Evolutionary conservation across 2,888 invertebrate species (phyloP).

Genomic region (Drymonia ruficornis): DNA sequence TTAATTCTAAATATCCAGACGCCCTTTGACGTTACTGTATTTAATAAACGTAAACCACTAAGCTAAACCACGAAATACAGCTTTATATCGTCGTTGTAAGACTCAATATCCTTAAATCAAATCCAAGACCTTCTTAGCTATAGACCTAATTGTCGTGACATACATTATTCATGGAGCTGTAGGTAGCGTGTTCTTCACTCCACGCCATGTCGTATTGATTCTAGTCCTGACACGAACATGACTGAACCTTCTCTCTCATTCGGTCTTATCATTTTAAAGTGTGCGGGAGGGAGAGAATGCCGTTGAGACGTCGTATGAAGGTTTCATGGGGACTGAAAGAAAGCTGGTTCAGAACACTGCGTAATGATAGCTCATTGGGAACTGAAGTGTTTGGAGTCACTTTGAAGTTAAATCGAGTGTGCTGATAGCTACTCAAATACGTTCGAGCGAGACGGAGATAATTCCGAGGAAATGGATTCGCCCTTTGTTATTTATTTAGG

Average conservation of each 20-base stretch:
- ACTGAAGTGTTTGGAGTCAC: slow-evolving; percentile 20
- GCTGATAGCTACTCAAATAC: slow-evolving; percentile 12
- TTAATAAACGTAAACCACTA: slow-evolving; percentile 2
- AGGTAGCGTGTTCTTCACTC: slow-evolving; percentile 30
- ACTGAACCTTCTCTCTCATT: slow-evolving; percentile 22
- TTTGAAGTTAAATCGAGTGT: slow-evolving; percentile 23
- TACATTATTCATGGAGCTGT: slow-evolving; percentile 38
- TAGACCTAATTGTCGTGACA: slow-evolving; percentile 29
- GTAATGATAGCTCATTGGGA: slow-evolving; percentile 24
- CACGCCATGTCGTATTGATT: slow-evolving; percentile 38
- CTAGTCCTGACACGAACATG: slow-evolving; percentile 19
- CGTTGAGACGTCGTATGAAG: slow-evolving; percentile 9
- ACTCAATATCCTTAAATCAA: slow-evolving; percentile 30
- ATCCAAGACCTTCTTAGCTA: slow-evolving; percentile 30
- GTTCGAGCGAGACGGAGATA: not conserved
- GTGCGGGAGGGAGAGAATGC: slow-evolving; percentile 1
- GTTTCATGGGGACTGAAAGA: slow-evolving; percentile 20
- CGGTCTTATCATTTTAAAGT: slow-evolving; percentile 8
- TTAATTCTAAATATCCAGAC: slow-evolving; percentile 1
- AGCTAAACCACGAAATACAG: not conserved
- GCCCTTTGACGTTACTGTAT: slow-evolving; percentile 1
- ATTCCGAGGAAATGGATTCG: not conserved
- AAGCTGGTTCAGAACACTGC: slow-evolving; percentile 24
- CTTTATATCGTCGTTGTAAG: slow-evolving; percentile 2
- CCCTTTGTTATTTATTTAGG: slow-evolving; percentile 3